These are phyloP conservation scores for Orthosia gothica DNA, from an alignment of 2,888 invertebrate species.

Conservation along the genomic window DNA sequence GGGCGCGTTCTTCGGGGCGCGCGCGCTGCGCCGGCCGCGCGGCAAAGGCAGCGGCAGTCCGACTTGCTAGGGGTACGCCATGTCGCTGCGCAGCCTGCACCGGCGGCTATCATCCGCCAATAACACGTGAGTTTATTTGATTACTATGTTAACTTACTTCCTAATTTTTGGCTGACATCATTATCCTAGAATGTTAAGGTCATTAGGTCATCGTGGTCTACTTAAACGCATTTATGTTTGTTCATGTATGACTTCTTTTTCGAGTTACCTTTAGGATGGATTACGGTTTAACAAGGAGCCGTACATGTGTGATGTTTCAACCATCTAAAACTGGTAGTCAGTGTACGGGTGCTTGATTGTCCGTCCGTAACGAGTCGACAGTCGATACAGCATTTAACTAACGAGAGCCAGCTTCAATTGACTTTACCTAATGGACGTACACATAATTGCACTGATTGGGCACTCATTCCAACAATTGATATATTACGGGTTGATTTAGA, in stretches of 20 bases:
- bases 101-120: conserved; percentile 92
- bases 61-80: conserved; percentile 92
- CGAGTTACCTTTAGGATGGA: neutral
- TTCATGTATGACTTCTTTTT: neutral
- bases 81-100: conserved; percentile 93
- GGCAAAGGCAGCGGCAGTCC: conserved; percentile 91
- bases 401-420: conserved; percentile 3
- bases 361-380: neutral
- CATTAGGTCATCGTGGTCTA: neutral
- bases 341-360: neutral
- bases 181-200: neutral
- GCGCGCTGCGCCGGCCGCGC: conserved; percentile 91
- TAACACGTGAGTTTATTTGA: conserved; percentile 89
- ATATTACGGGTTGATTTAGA: conserved; percentile 34
- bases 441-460: conserved; percentile 23
- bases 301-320: neutral
- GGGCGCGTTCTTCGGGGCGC: conserved; percentile 91
- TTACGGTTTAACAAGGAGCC: neutral
- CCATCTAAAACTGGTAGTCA: neutral
- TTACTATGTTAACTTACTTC: neutral
- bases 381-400: neutral
- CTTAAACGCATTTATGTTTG: neutral
- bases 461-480: conserved; percentile 39
- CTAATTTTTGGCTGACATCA: neutral
- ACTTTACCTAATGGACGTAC: conserved; percentile 1